phyloP scores from a whole-genome alignment of 2,888 invertebrate genomes.

The Drosophila pegasa region DNA sequence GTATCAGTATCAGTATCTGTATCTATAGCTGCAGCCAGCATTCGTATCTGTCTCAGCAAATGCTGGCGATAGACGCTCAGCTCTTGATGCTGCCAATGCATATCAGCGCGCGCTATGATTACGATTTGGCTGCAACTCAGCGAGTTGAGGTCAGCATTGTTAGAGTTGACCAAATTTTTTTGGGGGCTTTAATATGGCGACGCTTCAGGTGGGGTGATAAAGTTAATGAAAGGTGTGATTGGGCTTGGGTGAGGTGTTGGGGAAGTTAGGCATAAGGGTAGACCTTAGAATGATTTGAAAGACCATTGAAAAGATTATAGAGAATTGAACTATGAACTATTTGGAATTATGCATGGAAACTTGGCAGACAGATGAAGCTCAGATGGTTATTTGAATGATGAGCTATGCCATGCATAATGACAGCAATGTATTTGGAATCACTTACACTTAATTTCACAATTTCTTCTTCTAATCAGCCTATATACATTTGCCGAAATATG shows the following conservation, averaged over 20 bases:
- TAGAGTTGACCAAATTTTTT: constrained; percentile 5
- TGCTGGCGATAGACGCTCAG: constrained; percentile 49
- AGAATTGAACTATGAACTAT: background rate
- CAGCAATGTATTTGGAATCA: no score
- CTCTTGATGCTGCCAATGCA: constrained; percentile 32
- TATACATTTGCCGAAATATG: no score
- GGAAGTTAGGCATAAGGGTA: no score
- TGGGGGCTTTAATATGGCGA: background rate
- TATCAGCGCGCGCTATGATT: constrained; percentile 9
- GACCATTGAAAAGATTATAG: background rate
- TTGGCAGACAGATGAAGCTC: no score
- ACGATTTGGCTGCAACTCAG: constrained; percentile 17
- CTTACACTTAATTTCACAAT: no score
- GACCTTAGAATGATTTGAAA: background rate
- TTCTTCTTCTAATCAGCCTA: no score
- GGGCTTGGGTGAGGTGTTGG: background rate
- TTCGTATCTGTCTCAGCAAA: constrained; percentile 37
- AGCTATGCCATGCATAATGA: no score
- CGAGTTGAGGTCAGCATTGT: constrained; percentile 18
- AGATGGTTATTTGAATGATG: no score
- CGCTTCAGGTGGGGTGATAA: background rate
- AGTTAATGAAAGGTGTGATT: background rate
- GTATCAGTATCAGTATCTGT: constrained; percentile 21
- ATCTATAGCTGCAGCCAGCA: constrained; percentile 16
- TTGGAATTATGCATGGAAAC: background rate